Percentiles rank a stretch among this genome's conserved stretches.
phyloP scores from a whole-genome alignment of 2,888 invertebrate species.

The Drosophila birchii region DNA sequence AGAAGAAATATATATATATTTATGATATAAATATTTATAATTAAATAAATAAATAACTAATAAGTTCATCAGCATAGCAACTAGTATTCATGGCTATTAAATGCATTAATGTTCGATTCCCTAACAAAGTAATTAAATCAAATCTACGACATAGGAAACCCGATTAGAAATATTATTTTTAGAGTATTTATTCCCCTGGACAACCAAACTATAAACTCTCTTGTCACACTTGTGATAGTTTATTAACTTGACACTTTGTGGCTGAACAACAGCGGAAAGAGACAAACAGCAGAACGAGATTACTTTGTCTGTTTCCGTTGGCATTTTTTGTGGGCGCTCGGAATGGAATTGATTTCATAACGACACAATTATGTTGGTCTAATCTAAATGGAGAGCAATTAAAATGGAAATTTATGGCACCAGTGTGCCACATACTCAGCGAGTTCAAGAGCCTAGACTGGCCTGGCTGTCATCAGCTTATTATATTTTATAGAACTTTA shows the following conservation, averaged over 20 bases:
- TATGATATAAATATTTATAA: too few species aligned
- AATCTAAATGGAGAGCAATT: conserved; percentile 71
- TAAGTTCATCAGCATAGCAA: too few species aligned
- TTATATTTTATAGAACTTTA: conserved; percentile 57
- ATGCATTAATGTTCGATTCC: background rate
- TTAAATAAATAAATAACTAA: too few species aligned
- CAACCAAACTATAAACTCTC: background rate
- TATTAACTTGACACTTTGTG: conserved; percentile 50
- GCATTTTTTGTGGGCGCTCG: conserved; percentile 13
- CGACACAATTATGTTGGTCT: conserved; percentile 49
- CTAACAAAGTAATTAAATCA: background rate
- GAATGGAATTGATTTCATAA: conserved; percentile 44
- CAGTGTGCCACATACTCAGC: conserved; percentile 60
- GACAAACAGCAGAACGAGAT: conserved; percentile 8
- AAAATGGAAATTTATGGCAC: conserved; percentile 70
- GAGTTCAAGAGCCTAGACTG: conserved; percentile 53
- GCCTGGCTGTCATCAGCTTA: conserved; percentile 41
- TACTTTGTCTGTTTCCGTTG: conserved; percentile 15
- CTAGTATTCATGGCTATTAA: background rate
- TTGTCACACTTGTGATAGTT: conserved; percentile 19
- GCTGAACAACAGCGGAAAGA: conserved; percentile 24
- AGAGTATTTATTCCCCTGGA: background rate
- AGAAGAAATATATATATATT: too few species aligned
- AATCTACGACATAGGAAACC: background rate
- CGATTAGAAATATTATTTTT: background rate